phyloP scores from a whole-genome alignment of 2,888 invertebrate genomes.

The Nebria salina region DNA sequence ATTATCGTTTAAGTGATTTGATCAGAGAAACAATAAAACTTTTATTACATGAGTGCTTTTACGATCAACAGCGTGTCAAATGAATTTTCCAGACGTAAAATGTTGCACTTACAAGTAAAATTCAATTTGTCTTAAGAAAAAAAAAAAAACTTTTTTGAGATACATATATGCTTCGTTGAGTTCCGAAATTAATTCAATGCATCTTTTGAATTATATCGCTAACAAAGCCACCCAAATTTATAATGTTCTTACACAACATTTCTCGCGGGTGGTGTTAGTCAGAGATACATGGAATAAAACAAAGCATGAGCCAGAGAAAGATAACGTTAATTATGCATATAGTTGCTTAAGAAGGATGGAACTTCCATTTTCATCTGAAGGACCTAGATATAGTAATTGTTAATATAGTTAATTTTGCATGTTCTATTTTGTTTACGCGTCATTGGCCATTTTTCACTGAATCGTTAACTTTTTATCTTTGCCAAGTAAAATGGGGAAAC shows the following conservation, averaged over 20 bases:
- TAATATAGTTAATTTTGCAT: slow-evolving; percentile 19
- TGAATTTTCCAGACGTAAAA: background rate
- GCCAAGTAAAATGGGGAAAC: background rate
- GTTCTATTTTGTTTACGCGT: background rate
- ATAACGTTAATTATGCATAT: slow-evolving; percentile 12
- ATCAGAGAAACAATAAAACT: background rate
- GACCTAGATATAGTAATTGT: slow-evolving; percentile 18
- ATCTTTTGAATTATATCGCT: background rate
- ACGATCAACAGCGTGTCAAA: background rate
- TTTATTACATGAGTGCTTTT: background rate
- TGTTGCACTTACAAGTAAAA: background rate
- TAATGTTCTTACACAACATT: background rate
- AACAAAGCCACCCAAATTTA: background rate
- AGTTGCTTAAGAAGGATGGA: slow-evolving; percentile 9
- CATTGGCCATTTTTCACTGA: slow-evolving; percentile 10
- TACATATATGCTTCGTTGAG: background rate
- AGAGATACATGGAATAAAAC: background rate
- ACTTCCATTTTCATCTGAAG: slow-evolving; percentile 4
- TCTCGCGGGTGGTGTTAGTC: background rate
- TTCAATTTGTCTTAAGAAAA: background rate
- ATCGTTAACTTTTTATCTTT: background rate
- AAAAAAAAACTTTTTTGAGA: background rate
- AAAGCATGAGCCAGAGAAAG: slow-evolving; percentile 6
- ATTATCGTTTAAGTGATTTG: background rate
- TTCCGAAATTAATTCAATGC: background rate